These are phyloP conservation scores for Alces alces DNA, from an alignment of 2,113 vertebrate genomes.

Conservation along the genomic window DNA sequence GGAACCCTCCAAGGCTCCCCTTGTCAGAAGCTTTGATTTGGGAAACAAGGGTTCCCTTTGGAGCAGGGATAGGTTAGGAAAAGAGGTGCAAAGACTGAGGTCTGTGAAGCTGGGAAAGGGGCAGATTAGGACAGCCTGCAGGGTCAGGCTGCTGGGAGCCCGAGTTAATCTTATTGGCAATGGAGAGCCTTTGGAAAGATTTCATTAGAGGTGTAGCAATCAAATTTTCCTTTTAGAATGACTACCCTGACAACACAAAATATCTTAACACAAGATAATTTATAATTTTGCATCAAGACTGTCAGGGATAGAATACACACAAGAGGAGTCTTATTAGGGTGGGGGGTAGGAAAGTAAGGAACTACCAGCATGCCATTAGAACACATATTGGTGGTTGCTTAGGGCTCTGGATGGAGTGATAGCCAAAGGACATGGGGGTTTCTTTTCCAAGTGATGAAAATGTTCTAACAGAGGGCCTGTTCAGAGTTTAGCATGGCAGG, in stretches of 20 bases:
- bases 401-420: not conserved
- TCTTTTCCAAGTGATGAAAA: not conserved
- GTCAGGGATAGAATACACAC: not conserved
- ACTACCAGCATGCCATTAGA: too few species aligned
- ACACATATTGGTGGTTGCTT: not conserved
- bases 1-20: not conserved
- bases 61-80: not conserved
- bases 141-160: not conserved
- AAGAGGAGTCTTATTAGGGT: not conserved
- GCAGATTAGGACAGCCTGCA: not conserved
- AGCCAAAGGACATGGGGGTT: not conserved
- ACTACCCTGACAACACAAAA: not conserved
- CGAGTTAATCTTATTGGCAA: not conserved
- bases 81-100: not conserved
- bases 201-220: slow-evolving; percentile 18
- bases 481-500: not conserved
- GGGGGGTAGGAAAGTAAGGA: not conserved
- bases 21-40: not conserved
- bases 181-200: not conserved
- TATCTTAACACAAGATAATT: slow-evolving; percentile 9
- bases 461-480: not conserved
- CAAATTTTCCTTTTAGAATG: slow-evolving; percentile 29
- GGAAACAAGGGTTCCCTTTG: not conserved
- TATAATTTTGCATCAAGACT: not conserved
- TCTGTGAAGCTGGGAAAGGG: not conserved